A percentile compares a stretch with the other conserved stretches of the same genome.
phyloP scores from a whole-genome alignment of 2,888 invertebrate species.

The Oscheius onirici region DNA sequence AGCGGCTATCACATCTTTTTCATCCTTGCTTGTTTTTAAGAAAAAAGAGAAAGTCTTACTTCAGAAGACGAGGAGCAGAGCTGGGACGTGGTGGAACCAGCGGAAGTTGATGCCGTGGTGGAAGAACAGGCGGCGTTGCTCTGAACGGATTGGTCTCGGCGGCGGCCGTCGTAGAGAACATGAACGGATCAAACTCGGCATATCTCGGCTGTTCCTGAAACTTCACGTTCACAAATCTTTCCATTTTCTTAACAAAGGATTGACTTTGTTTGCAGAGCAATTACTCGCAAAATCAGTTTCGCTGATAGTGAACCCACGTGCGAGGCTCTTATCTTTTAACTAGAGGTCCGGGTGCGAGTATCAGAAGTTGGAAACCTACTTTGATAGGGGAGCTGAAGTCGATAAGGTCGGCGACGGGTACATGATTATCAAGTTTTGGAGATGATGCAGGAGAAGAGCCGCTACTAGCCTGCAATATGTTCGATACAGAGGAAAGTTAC shows the following conservation, averaged over 20 bases:
- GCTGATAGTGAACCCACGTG: background rate
- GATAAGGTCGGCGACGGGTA: slow-evolving; percentile 24
- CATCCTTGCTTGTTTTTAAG: no score
- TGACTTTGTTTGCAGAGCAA: no score
- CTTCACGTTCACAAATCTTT: background rate
- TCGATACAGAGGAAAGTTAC: slow-evolving; percentile 23
- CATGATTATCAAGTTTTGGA: background rate
- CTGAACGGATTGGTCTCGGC: no score
- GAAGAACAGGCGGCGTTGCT: no score
- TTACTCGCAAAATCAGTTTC: background rate
- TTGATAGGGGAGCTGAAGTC: slow-evolving; percentile 27
- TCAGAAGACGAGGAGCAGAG: background rate
- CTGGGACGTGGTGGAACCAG: background rate
- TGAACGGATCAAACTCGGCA: no score
- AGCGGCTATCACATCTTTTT: no score
- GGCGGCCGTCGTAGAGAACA: no score
- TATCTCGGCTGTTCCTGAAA: background rate
- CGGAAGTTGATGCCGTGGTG: background rate
- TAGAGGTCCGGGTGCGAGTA: background rate
- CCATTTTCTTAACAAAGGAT: no score
- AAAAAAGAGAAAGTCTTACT: background rate
- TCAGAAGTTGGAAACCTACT: background rate
- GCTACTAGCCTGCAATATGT: slow-evolving; percentile 6
- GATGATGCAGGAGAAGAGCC: slow-evolving; percentile 12
- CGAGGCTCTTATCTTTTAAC: background rate